These are phyloP conservation scores for Aradus depressus DNA, from an alignment of 2,888 invertebrate genomes.

Conservation along the genomic window DNA sequence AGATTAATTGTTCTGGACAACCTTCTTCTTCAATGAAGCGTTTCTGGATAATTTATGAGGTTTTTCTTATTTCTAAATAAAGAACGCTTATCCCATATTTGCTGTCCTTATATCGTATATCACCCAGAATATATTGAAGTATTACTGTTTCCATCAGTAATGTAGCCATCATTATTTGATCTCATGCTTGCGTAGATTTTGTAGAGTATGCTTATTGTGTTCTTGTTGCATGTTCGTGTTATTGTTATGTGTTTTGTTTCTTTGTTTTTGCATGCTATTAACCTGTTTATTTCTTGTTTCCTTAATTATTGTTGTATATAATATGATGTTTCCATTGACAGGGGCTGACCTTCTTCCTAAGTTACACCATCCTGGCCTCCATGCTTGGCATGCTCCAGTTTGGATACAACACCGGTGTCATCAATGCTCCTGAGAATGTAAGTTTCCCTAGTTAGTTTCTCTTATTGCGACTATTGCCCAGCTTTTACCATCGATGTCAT, in stretches of 20 bases:
- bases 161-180: slow-evolving; percentile 1
- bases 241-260: too few species aligned
- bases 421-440: slow-evolving; percentile 85
- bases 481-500: too few species aligned
- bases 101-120: too few species aligned
- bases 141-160: too few species aligned
- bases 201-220: not conserved
- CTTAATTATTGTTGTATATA: not conserved
- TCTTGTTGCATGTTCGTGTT: not conserved
- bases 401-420: slow-evolving; percentile 93
- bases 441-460: slow-evolving; percentile 31
- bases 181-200: not conserved
- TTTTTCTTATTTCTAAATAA: too few species aligned
- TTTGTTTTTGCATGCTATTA: not conserved
- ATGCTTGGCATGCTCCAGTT: slow-evolving; percentile 93
- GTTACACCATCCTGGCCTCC: slow-evolving; percentile 87
- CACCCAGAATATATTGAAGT: too few species aligned
- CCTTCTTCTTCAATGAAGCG: too few species aligned
- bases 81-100: too few species aligned
- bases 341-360: slow-evolving; percentile 89
- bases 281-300: slow-evolving; percentile 1
- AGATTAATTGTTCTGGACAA: too few species aligned
- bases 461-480: too few species aligned
- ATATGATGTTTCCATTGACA: slow-evolving; percentile 45
- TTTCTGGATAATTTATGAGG: too few species aligned